Evolutionary conservation across 1,140 invertebrate genomes (phyloP).

Genomic region (Eurosta solidaginis): DNA sequence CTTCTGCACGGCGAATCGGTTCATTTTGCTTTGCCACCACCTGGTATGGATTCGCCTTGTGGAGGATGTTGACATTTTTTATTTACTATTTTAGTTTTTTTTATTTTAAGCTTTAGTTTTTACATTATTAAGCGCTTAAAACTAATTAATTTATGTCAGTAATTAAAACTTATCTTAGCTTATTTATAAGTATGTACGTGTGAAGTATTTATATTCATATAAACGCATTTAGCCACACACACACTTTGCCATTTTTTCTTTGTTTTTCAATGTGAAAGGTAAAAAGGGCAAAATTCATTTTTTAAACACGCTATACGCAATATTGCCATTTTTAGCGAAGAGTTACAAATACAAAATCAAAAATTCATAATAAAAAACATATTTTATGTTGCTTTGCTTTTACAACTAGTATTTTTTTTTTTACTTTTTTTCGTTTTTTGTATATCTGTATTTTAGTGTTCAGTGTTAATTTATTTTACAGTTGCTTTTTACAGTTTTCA

Average conservation of each 20-base stretch:
- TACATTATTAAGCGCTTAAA: constrained; percentile 7
- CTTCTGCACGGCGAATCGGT: too few species aligned
- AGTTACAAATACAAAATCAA: neutral
- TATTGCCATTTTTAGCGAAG: neutral
- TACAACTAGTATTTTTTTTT: neutral
- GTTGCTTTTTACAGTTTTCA: neutral
- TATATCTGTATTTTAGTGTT: neutral
- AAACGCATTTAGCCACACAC: constrained; percentile 12
- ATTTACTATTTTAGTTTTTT: neutral
- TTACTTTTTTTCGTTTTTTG: neutral
- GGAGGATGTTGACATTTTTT: neutral
- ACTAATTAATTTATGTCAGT: constrained; percentile 4
- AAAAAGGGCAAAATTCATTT: constrained; percentile 11
- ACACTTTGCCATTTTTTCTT: constrained; percentile 8
- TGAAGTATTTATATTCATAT: too few species aligned
- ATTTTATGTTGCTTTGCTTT: neutral
- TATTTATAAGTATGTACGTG: constrained; percentile 15
- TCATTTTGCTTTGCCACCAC: too few species aligned
- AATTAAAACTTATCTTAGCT: constrained; percentile 19
- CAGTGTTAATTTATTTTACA: constrained; percentile 1
- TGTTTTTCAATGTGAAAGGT: constrained; percentile 22
- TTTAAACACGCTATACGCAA: neutral
- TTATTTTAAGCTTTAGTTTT: neutral
- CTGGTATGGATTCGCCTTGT: too few species aligned
- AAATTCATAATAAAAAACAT: neutral